A percentile compares a stretch with the other conserved stretches of the same genome.
These are phyloP conservation scores for Pipa parva DNA, from an alignment of 2,113 vertebrate genomes.

Conservation along the genomic window DNA sequence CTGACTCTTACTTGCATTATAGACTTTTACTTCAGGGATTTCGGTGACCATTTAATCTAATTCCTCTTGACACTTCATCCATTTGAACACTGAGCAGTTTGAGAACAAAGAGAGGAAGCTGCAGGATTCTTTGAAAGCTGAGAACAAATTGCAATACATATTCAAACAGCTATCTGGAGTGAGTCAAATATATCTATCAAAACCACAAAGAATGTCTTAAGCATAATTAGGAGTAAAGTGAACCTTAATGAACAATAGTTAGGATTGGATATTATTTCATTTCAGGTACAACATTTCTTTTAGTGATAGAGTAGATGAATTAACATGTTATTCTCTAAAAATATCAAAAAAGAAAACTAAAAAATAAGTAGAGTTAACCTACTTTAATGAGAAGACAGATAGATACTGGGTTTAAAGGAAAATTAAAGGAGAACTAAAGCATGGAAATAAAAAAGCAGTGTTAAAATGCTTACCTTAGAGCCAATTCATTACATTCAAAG, in stretches of 20 bases:
- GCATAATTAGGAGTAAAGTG: slow-evolving; percentile 42
- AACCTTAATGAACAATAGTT: slow-evolving; percentile 35
- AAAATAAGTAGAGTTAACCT: no score
- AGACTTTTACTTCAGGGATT: slow-evolving; percentile 42
- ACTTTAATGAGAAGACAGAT: no score
- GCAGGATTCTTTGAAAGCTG: slow-evolving; percentile 38
- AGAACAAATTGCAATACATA: slow-evolving; percentile 43
- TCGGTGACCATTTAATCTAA: slow-evolving; percentile 43
- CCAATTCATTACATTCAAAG: no score
- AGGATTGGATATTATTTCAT: slow-evolving; percentile 25
- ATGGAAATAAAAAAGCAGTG: no score
- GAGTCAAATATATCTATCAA: slow-evolving; percentile 42
- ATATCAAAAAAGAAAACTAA: no score
- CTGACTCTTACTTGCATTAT: slow-evolving; percentile 33
- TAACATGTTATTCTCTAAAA: no score
- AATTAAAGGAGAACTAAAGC: no score
- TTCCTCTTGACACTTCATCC: slow-evolving; percentile 44
- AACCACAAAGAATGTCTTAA: slow-evolving; percentile 40
- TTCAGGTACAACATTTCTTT: slow-evolving; percentile 9
- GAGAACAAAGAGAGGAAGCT: slow-evolving; percentile 42
- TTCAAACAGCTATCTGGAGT: slow-evolving; percentile 42
- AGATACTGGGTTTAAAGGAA: no score
- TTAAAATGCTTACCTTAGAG: no score
- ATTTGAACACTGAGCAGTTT: slow-evolving; percentile 40
- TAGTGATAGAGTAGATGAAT: no score